These are phyloP conservation scores for Prionailurus viverrinus DNA, from an alignment of 2,113 vertebrate species.

Conservation along the genomic window DNA sequence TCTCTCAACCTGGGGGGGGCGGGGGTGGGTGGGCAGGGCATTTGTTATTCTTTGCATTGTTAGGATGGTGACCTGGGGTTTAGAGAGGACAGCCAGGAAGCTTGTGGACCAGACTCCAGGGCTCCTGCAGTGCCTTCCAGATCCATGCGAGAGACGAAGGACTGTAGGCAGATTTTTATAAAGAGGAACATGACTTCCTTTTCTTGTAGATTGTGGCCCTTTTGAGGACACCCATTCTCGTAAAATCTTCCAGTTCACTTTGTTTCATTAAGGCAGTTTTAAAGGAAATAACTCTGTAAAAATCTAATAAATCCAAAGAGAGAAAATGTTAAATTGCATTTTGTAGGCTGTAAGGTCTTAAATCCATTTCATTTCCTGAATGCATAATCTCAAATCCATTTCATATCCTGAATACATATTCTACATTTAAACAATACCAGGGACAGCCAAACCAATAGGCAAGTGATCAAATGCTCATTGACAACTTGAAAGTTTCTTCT, in stretches of 20 bases:
- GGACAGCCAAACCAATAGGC: background rate
- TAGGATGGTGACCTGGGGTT: background rate
- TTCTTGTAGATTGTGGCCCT: background rate
- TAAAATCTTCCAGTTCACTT: background rate
- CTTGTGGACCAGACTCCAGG: background rate
- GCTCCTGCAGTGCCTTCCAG: background rate
- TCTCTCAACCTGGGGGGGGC: background rate
- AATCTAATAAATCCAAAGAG: constrained; percentile 57
- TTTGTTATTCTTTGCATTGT: background rate
- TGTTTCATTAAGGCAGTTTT: constrained; percentile 54
- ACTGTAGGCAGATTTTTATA: background rate
- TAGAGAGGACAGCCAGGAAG: background rate
- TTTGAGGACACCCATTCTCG: background rate
- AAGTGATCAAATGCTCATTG: background rate
- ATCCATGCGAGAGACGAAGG: background rate
- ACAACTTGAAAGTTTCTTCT: background rate
- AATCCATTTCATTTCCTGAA: constrained; percentile 68
- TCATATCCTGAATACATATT: constrained; percentile 45
- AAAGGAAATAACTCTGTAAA: constrained; percentile 29
- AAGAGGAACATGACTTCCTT: background rate
- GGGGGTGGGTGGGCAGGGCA: background rate
- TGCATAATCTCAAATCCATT: background rate
- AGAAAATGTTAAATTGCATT: constrained; percentile 50
- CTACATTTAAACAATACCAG: constrained; percentile 16
- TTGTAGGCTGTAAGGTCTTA: background rate